Conservation (phyloP, 1,140 invertebrate genomes). For the Lepidurus packardi region DNA sequence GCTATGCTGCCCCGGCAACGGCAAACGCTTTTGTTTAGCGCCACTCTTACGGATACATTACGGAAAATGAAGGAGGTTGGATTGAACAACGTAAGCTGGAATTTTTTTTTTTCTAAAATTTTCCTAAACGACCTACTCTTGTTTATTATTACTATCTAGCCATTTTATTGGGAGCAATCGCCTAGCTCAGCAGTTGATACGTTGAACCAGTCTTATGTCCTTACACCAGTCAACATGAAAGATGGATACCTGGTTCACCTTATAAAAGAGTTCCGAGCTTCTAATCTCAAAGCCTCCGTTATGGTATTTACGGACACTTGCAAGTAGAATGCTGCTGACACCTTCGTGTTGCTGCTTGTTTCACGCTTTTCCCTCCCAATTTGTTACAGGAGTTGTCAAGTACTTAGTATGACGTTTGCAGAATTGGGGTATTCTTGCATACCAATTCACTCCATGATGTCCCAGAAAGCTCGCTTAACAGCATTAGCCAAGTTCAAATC, state of each 20-base stretch:
- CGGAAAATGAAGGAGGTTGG: conserved; percentile 63
- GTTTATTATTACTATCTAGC: conserved; percentile 41
- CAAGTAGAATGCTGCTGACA: conserved; percentile 60
- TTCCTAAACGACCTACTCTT: neutral
- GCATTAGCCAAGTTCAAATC: conserved; percentile 80
- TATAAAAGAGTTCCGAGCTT: conserved; percentile 66
- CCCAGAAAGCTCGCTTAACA: conserved; percentile 69
- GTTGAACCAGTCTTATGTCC: conserved; percentile 81
- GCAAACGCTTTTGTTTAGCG: conserved; percentile 88
- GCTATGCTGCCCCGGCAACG: conserved; percentile 67
- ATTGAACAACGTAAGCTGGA: conserved; percentile 50
- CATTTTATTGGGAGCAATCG: conserved; percentile 58
- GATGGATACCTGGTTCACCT: conserved; percentile 91
- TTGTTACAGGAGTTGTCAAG: conserved; percentile 65
- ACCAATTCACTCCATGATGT: conserved; percentile 76
- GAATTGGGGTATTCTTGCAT: conserved; percentile 81
- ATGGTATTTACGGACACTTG: conserved; percentile 93
- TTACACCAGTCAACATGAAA: conserved; percentile 80
- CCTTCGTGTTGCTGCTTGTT: neutral
- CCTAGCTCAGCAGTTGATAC: conserved; percentile 75
- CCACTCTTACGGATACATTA: conserved; percentile 86
- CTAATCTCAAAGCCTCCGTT: conserved; percentile 68
- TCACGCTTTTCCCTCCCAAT: neutral
- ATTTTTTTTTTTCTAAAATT: too few species aligned
- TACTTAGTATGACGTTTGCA: conserved; percentile 76